These are phyloP conservation scores for Agrenia bidenticulata DNA, from an alignment of 2,888 invertebrate species.

Conservation along the genomic window DNA sequence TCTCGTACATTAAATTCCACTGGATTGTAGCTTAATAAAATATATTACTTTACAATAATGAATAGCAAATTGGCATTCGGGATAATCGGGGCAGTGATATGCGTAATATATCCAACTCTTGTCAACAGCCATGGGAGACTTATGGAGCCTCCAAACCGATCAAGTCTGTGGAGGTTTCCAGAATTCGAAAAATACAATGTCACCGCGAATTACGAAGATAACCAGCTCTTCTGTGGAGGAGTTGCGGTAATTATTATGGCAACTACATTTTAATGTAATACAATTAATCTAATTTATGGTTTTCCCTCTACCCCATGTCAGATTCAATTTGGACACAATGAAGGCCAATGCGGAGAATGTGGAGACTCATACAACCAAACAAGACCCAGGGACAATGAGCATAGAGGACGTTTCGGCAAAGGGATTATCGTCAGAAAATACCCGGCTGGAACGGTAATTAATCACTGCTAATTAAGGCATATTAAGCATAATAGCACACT, in stretches of 20 bases:
- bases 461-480: neutral
- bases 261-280: neutral
- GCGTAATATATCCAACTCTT: neutral
- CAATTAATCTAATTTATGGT: neutral
- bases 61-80: neutral
- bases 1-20: no score
- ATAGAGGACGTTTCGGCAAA: conserved; percentile 34
- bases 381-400: conserved; percentile 38
- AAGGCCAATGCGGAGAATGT: conserved; percentile 40
- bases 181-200: conserved; percentile 27
- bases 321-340: conserved; percentile 39
- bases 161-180: conserved; percentile 35
- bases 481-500: no score
- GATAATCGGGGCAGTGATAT: neutral
- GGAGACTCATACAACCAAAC: conserved; percentile 32
- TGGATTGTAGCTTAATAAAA: neutral
- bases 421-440: conserved; percentile 33
- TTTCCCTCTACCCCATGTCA: neutral
- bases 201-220: conserved; percentile 37
- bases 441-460: conserved; percentile 26
- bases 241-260: conserved; percentile 25
- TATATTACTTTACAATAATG: neutral
- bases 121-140: conserved; percentile 35
- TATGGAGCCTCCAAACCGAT: conserved; percentile 36
- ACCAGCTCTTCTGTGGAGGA: conserved; percentile 39